Evolutionary conservation across 2,113 vertebrate species (phyloP), one percentile per base, ranked within the genome.

Genomic region (Rhinoderma darwinii): DNA sequence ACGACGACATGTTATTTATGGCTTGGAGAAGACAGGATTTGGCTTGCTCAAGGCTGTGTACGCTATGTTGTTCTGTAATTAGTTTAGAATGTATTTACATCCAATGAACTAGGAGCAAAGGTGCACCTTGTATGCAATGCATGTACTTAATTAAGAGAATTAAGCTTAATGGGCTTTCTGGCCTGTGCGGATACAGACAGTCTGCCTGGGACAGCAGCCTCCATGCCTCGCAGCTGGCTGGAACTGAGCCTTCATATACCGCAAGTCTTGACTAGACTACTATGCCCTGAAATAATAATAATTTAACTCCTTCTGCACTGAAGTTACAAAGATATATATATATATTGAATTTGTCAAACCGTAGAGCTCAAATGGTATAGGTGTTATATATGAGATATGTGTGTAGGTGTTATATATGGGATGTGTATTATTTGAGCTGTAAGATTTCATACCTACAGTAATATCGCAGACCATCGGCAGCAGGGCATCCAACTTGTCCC

Each of bases 61-160:
- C 91, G 92, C 89, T 93, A 90, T 91, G 89, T 92, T 90, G 91
- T 92, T 91, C 90, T 89, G 93, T 94, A 94, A 94, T 94, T 93
- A 92, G 92, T 93, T 94, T 93, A 91, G 91, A 91, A 89, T 90
- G 90, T 90, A 92, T 92, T 93, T 92, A 91, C 91, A 93, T 94
- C 86, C 86, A 87, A 82, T 75, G 86, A 81, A 74, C 78, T 35
- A 56, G 51, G 78, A 87, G 92, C 91, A 89, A 94, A 92, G 92
- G 92, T 88, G 92, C 92, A 91, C 91, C 92, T 89, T 83, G 39
- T 93, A 90, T 92, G 93, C 91, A 92, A 90, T 92, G 92, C 91
- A 92, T 25, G 77, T 89, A 92, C 92, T 93, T 92, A 93, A 94
- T 94, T 93, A 94, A 89, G 90, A 92, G 92, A 93, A 94, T 87